Evolutionary conservation across 2,888 invertebrate genomes (phyloP).

Genomic region (Lydus trimaculatus): DNA sequence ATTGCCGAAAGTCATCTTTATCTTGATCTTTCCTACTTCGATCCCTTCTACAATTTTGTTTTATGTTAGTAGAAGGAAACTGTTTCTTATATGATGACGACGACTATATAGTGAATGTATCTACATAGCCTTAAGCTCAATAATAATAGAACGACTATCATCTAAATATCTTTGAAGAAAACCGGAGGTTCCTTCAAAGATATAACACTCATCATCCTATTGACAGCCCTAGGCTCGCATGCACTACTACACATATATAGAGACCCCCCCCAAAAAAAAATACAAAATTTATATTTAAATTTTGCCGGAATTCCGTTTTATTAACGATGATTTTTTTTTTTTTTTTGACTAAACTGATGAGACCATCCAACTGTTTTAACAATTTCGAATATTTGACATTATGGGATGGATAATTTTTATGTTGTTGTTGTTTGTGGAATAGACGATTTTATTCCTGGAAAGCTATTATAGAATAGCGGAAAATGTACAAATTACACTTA

Average conservation of each 20-base stretch:
- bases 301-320: slow-evolving; percentile 23
- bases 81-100: slow-evolving; percentile 4
- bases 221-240: slow-evolving; percentile 20
- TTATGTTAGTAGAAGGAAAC: neutral
- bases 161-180: slow-evolving; percentile 34
- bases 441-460: slow-evolving; percentile 22
- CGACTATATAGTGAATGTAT: slow-evolving; percentile 15
- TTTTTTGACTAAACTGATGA: neutral
- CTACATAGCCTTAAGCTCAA: slow-evolving; percentile 32
- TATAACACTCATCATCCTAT: slow-evolving; percentile 30
- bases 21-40: neutral
- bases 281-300: slow-evolving; percentile 31
- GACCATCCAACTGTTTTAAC: too few relatives aligned
- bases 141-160: slow-evolving; percentile 32
- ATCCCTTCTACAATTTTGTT: neutral
- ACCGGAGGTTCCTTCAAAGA: slow-evolving; percentile 27
- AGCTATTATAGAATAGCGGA: slow-evolving; percentile 25
- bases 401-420: slow-evolving; percentile 2
- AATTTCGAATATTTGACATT: slow-evolving; percentile 10
- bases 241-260: neutral
- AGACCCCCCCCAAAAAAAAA: slow-evolving; percentile 26
- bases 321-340: slow-evolving; percentile 17
- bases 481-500: slow-evolving; percentile 28
- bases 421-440: slow-evolving; percentile 10
- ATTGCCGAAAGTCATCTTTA: neutral